Evolutionary conservation across 2,888 invertebrate species (phyloP).

Genomic region (Ecliptopera silaceata): DNA sequence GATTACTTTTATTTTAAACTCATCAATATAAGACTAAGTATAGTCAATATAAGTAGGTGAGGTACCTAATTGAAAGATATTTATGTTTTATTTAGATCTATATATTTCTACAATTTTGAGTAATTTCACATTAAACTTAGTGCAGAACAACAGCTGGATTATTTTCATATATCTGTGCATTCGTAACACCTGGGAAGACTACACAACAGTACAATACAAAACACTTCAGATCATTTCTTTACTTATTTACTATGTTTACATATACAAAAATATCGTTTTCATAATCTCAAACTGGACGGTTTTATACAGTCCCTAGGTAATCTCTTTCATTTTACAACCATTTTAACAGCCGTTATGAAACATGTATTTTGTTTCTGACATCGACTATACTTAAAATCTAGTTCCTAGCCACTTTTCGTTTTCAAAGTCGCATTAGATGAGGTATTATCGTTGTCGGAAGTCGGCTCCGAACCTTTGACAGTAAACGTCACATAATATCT

Average conservation of each 20-base stretch:
- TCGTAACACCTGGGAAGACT: conserved; percentile 59
- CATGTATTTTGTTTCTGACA: conserved; percentile 35
- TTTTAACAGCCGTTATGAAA: neutral
- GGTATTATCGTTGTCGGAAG: conserved; percentile 79
- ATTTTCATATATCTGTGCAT: conserved; percentile 45
- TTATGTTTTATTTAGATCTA: neutral
- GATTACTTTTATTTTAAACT: conserved; percentile 15
- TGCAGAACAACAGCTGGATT: conserved; percentile 50
- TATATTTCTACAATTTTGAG: conserved; percentile 38
- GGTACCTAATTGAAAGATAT: neutral
- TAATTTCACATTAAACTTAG: conserved; percentile 38
- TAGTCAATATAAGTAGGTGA: too few species aligned
- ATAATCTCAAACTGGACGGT: conserved; percentile 45
- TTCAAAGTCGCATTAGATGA: conserved; percentile 70
- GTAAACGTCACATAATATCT: conserved; percentile 96
- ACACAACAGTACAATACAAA: conserved; percentile 39
- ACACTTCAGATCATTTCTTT: conserved; percentile 26
- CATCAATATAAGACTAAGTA: too few species aligned
- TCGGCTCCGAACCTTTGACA: conserved; percentile 88
- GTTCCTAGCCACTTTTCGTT: conserved; percentile 61
- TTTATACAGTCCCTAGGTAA: conserved; percentile 49
- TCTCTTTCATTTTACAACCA: conserved; percentile 27
- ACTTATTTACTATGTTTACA: conserved; percentile 14
- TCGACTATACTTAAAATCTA: conserved; percentile 46
- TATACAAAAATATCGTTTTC: conserved; percentile 52